Evolutionary conservation across 2,888 invertebrate genomes (phyloP).

Genomic region (Chironomus riparius): DNA sequence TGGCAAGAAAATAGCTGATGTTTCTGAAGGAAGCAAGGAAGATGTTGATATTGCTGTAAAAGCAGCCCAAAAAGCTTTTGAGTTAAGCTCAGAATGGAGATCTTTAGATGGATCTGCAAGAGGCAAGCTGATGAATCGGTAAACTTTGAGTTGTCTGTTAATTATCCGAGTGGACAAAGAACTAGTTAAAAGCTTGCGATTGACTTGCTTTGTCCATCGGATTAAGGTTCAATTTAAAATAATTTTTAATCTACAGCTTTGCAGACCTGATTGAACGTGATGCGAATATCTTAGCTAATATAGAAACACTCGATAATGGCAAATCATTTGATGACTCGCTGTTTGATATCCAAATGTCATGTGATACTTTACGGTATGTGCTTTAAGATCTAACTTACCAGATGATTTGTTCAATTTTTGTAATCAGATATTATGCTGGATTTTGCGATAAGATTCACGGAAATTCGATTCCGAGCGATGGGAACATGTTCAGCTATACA

Average conservation of each 20-base stretch:
- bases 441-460: constrained; percentile 80
- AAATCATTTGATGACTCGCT: background rate
- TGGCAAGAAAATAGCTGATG: constrained; percentile 69
- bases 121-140: constrained; percentile 50
- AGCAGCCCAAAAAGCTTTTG: constrained; percentile 81
- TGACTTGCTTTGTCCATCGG: too few relatives aligned
- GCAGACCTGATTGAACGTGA: constrained; percentile 82
- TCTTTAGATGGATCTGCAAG: constrained; percentile 88
- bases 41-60: constrained; percentile 85
- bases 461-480: constrained; percentile 80
- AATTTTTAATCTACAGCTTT: constrained; percentile 56
- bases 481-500: constrained; percentile 79
- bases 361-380: background rate
- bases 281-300: background rate
- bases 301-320: constrained; percentile 21
- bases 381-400: too few relatives aligned
- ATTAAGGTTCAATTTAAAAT: background rate
- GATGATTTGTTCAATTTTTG: too few relatives aligned
- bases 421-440: background rate
- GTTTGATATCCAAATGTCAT: background rate
- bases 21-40: constrained; percentile 58
- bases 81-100: constrained; percentile 74
- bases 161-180: too few relatives aligned
- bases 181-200: too few relatives aligned
- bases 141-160: too few relatives aligned